These are phyloP conservation scores for Gnatocerus cornutus DNA, from an alignment of 2,888 invertebrate species.

Conservation along the genomic window DNA sequence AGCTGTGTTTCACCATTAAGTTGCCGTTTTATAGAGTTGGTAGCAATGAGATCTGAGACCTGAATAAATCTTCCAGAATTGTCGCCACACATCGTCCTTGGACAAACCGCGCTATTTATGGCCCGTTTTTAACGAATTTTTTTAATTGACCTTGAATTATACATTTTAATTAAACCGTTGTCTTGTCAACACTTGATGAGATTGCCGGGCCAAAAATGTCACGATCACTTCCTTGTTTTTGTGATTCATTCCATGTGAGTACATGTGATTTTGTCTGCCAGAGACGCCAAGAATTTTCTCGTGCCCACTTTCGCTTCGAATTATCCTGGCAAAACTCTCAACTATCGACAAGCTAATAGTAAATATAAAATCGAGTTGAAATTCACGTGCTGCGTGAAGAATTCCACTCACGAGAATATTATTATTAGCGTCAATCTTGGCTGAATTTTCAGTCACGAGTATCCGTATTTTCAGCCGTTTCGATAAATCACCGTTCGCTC, in stretches of 20 bases:
- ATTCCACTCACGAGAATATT: slow-evolving; percentile 31
- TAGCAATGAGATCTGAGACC: slow-evolving; percentile 32
- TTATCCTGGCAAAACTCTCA: background rate
- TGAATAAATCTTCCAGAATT: slow-evolving; percentile 41
- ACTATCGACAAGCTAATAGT: slow-evolving; percentile 26
- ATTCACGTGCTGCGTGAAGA: slow-evolving; percentile 38
- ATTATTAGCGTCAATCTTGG: slow-evolving; percentile 28
- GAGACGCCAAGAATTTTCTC: slow-evolving; percentile 33
- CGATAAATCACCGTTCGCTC: background rate
- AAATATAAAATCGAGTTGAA: slow-evolving; percentile 19
- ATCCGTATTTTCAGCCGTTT: slow-evolving; percentile 13
- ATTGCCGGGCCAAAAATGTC: slow-evolving; percentile 38
- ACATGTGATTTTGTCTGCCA: slow-evolving; percentile 30
- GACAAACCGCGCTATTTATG: slow-evolving; percentile 27
- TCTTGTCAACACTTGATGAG: slow-evolving; percentile 37
- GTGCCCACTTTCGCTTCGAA: slow-evolving; percentile 37
- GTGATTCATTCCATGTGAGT: slow-evolving; percentile 26
- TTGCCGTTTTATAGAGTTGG: slow-evolving; percentile 29
- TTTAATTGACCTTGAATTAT: slow-evolving; percentile 27
- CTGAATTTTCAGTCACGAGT: slow-evolving; percentile 33
- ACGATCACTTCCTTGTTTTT: slow-evolving; percentile 32
- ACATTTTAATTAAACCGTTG: slow-evolving; percentile 31
- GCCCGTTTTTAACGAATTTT: slow-evolving; percentile 35
- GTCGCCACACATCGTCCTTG: slow-evolving; percentile 38
- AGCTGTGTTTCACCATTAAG: slow-evolving; percentile 34